A percentile compares a stretch with the other conserved stretches of the same genome.
phyloP scores from a whole-genome alignment of 2,888 invertebrate genomes.

The Tetranychus truncatus region DNA sequence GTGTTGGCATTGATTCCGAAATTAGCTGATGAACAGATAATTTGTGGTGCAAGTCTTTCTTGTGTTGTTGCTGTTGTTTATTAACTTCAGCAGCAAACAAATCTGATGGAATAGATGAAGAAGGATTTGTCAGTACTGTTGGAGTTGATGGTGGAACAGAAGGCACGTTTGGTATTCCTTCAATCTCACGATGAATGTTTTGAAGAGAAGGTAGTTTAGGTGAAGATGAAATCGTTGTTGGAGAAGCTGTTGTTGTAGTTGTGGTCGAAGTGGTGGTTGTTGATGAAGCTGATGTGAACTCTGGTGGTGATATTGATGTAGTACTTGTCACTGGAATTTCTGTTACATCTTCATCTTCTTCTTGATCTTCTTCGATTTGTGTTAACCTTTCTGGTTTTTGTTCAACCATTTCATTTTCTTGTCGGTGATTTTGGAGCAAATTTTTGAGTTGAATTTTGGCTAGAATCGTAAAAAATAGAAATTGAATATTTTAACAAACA shows the following conservation, averaged over 20 bases:
- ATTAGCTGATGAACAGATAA: conserved; percentile 12
- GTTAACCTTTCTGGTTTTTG: conserved; percentile 9
- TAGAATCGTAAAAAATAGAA: not conserved
- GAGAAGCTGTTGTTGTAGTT: not conserved
- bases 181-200: not conserved
- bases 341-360: not conserved
- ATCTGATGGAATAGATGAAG: not conserved
- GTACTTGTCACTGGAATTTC: not conserved
- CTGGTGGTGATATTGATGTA: not conserved
- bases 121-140: not conserved
- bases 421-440: not conserved
- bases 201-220: not conserved
- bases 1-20: conserved; percentile 13
- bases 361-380: not conserved
- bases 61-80: not conserved
- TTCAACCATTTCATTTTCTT: conserved; percentile 1
- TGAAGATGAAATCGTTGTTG: not conserved
- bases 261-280: conserved; percentile 2
- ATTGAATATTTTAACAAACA: not conserved
- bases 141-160: not conserved
- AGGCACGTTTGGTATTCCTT: not conserved
- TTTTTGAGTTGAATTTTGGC: not conserved
- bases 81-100: too few relatives aligned
- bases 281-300: conserved; percentile 13
- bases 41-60: not conserved